Percentiles rank a stretch among this genome's conserved stretches.
phyloP scores from a whole-genome alignment of 2,113 vertebrate species.

The Amazona vittata region DNA sequence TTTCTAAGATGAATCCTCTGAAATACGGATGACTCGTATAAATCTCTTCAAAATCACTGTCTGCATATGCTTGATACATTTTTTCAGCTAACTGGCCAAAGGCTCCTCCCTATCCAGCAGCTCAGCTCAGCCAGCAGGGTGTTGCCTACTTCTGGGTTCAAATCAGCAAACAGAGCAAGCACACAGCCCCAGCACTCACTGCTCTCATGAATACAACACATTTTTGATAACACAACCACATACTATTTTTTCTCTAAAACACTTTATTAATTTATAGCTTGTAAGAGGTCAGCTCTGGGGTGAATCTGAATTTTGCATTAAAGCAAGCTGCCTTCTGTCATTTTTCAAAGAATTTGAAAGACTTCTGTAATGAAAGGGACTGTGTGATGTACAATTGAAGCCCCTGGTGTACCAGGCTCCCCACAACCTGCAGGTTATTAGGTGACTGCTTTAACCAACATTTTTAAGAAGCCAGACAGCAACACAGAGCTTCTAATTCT shows the following conservation, averaged over 20 bases:
- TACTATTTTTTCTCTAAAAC: neutral
- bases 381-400: neutral
- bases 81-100: neutral
- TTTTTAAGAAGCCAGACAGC: fast-evolving
- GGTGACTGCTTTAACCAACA: neutral
- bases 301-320: neutral
- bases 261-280: neutral
- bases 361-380: neutral
- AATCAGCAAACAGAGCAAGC: neutral
- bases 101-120: neutral
- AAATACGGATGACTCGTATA: neutral
- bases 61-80: neutral
- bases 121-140: neutral
- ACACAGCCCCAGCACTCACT: neutral
- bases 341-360: neutral
- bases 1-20: neutral
- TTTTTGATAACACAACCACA: neutral
- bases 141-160: neutral
- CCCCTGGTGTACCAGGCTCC: neutral
- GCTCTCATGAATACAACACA: neutral
- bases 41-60: neutral
- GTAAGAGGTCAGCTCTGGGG: neutral
- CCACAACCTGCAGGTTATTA: neutral
- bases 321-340: neutral
- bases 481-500: neutral